phyloP scores from a whole-genome alignment of 1,140 invertebrate species.

The Oryctes rhinoceros region DNA sequence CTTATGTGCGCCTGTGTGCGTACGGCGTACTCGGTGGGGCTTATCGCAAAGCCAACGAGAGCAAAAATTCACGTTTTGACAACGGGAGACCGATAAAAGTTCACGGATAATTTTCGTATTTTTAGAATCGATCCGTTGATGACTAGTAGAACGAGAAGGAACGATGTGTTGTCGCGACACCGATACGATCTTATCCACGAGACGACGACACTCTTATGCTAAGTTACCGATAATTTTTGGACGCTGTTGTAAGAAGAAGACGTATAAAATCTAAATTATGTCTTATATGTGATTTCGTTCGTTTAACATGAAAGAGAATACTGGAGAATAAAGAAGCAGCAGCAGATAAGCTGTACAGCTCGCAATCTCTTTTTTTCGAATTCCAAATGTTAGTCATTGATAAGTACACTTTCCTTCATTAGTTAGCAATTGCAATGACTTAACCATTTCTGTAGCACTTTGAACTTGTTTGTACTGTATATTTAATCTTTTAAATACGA shows the following conservation, averaged over 20 bases:
- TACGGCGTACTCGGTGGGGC: not conserved
- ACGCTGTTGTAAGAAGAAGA: not conserved
- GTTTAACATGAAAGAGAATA: too few species aligned
- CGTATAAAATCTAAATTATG: not conserved
- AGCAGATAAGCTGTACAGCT: too few species aligned
- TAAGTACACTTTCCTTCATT: too few species aligned
- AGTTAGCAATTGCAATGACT: too few species aligned
- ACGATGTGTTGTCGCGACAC: not conserved
- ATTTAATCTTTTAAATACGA: too few species aligned
- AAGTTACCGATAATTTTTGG: not conserved
- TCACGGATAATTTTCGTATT: constrained; percentile 18
- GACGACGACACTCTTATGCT: not conserved
- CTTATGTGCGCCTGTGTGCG: not conserved
- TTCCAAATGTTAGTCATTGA: too few species aligned
- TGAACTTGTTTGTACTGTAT: too few species aligned
- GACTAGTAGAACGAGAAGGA: not conserved
- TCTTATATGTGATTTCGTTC: not conserved
- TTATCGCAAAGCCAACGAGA: not conserved
- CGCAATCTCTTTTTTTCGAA: too few species aligned
- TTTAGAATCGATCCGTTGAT: not conserved
- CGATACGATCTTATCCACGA: not conserved
- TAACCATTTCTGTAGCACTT: too few species aligned
- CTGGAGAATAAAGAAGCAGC: too few species aligned
- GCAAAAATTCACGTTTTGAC: constrained; percentile 15
- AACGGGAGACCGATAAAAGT: not conserved